Base-by-base conservation (phyloP, 2,888 invertebrate genomes). In the Monoplex corrugatus region DNA sequence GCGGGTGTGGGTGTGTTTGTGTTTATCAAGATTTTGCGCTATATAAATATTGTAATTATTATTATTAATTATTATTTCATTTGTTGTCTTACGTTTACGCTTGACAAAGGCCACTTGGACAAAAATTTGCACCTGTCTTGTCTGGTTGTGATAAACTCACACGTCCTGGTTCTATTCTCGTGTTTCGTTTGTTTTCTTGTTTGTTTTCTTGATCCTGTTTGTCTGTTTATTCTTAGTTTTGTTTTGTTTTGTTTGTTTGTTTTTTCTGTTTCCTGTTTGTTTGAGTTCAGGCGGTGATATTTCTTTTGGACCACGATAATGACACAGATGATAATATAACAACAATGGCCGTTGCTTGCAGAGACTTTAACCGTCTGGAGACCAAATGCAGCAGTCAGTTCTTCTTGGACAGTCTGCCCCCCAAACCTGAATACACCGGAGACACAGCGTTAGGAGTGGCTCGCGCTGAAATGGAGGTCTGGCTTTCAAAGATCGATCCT, bases 331-430 rank as follows among this genome's bases (percentile, higher is more conserved):
- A n/a, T n/a, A n/a, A n/a, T n/a, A n/a, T n/a, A n/a, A n/a, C n/a
- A n/a, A 57, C 13, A 10, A 72, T 23, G n/a, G 28, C 5, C 72
- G 72, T 72, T 16, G 13, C 38, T 32, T 86, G 2, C 86, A 86
- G 75, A 44, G 87, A 87, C 35, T 87, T 87, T 40, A 87, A 87
- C 44, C 72, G 87, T 19, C 75, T 87, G 87, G 87, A 87, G 40
- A 75, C 87, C 19, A 87, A n/a, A 8, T 87, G 87, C 87, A 75
- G 75, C 87, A 87, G 87, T 32, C 87, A 75, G 45, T 87, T 44
- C 35, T 87, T 87, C 75, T 10, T 35, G 44, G 38, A 72, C 0
- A 23, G 43, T 16, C 45, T 87, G 45, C 72, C 87, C 0, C 44
- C 23, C n/a, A 43, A 32, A 23, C 87, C 87, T 6, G 8, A 5